Evolutionary conservation across 2,888 invertebrate genomes (phyloP), one percentile per base, ranked within the genome.

Genomic region (Calliopum simillimum): DNA sequence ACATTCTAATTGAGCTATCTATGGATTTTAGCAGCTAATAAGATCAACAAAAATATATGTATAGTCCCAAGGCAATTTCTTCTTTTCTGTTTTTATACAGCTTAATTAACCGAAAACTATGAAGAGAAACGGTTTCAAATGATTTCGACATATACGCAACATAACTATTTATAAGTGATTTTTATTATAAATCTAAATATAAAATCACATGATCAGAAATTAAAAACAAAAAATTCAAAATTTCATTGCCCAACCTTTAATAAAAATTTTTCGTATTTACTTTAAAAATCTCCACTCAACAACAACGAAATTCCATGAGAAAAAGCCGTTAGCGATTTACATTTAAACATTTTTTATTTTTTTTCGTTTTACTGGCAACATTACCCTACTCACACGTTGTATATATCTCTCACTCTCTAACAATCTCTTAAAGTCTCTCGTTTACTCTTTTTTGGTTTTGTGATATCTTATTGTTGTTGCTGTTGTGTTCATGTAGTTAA

Each of bases 401-500:
- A n/a, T n/a, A n/a, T n/a, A n/a, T n/a, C 61, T 44, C 59, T 47
- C 41, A 33, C 14, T 14, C 23, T 77, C 79, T 74, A n/a, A n/a
- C n/a, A n/a, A 73, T 78, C 72, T 77, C 76, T 76, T 78, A 76
- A 72, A 71, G 73, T 71, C 72, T 70, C 58, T 68, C 71, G 12
- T 23, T 47, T 68, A 61, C 63, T 65, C 56, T 23, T 46, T 56
- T 71, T 74, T 72, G 19, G 62, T 25, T 43, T 13, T n/a, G 41
- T 16, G 58, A 56, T 66, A 5, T 67, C 41, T 69, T 71, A 62
- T 71, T 67, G 71, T 68, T 76, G 44, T 59, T 59, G 16, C 43
- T n/a, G 67, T 59, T 58, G 67, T 56, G 70, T 53, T 82, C 80
- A 82, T 84, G 83, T 82, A 83, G 83, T 84, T 84, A 83, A 84